Evolutionary conservation across 2,113 vertebrate genomes (phyloP).

Genomic region (Plecturocebus donacophilus): DNA sequence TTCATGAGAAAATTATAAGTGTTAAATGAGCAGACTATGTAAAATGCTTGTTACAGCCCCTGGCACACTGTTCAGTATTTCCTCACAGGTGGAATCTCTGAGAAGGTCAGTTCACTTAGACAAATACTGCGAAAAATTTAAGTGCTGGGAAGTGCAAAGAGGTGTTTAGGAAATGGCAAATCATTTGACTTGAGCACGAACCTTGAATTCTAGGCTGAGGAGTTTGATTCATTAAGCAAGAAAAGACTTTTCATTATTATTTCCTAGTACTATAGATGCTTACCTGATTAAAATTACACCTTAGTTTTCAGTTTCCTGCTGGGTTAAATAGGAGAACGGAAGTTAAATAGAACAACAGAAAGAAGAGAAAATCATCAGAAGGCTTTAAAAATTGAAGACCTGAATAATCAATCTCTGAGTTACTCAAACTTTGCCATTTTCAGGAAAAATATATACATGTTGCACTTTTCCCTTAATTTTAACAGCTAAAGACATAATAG

Average conservation of each 20-base stretch:
- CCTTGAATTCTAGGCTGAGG: background rate
- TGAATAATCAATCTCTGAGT: background rate
- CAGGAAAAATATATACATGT: background rate
- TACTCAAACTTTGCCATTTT: constrained; percentile 1
- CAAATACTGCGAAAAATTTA: background rate
- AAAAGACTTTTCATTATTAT: background rate
- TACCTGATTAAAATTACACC: background rate
- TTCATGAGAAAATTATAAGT: background rate
- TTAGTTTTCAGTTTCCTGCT: background rate
- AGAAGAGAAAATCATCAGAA: background rate
- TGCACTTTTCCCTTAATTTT: constrained; percentile 7
- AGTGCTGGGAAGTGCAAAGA: background rate
- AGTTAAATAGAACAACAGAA: background rate
- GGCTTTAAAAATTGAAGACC: background rate
- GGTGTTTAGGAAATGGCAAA: background rate
- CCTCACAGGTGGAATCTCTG: background rate
- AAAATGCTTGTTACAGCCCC: background rate
- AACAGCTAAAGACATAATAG: background rate
- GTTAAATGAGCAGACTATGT: background rate
- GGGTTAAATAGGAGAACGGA: background rate
- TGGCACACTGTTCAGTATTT: background rate
- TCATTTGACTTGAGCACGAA: background rate
- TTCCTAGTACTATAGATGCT: background rate
- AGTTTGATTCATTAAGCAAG: constrained; percentile 6
- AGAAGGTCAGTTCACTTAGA: background rate